phyloP scores from a whole-genome alignment of 2,797 vertebrate genomes.

The Lemur catta region DNA sequence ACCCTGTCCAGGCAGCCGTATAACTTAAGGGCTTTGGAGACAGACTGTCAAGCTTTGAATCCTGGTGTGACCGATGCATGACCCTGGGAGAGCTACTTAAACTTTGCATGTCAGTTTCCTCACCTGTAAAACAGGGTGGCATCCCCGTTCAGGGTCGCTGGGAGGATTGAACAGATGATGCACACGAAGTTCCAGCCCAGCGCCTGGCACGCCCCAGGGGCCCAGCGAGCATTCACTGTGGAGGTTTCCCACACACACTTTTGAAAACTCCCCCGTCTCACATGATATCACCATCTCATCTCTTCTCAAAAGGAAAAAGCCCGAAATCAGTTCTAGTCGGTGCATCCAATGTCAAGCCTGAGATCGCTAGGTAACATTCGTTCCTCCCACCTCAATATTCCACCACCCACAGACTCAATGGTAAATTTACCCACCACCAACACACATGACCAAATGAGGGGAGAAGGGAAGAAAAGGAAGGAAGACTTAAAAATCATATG shows the following conservation, averaged over 20 bases:
- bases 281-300: background rate
- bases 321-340: background rate
- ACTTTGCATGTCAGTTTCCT: background rate
- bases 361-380: constrained; percentile 12
- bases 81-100: background rate
- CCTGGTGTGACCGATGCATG: background rate
- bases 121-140: background rate
- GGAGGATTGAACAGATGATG: background rate
- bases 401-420: constrained; percentile 40
- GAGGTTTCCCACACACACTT: background rate
- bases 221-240: background rate
- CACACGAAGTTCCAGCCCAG: background rate
- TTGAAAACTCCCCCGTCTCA: background rate
- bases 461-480: background rate
- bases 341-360: background rate
- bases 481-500: background rate
- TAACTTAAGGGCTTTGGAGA: background rate
- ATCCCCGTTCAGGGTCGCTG: background rate
- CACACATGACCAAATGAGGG: constrained; percentile 14
- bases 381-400: background rate
- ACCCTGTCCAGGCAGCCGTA: background rate
- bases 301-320: background rate
- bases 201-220: background rate
- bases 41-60: background rate
- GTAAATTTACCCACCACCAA: constrained; percentile 60